Conservation (phyloP, 2,888 invertebrate genomes). For the Coelopa pilipes region DNA sequence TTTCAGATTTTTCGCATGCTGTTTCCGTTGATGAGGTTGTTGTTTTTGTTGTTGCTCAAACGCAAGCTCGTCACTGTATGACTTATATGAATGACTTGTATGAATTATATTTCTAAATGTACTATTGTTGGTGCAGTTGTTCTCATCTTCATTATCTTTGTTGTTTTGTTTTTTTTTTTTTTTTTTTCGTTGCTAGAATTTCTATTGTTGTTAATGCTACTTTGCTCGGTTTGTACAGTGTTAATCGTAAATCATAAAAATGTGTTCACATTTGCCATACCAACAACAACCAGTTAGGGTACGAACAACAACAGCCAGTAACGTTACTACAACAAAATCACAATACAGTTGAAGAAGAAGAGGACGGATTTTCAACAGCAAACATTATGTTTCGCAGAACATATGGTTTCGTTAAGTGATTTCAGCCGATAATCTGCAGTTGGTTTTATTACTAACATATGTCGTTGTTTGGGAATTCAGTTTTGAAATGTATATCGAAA, state of each 20-base stretch:
- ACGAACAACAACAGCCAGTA: constrained; percentile 2
- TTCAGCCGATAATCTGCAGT: constrained; percentile 26
- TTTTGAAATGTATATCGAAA: constrained; percentile 14
- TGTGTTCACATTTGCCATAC: constrained; percentile 5
- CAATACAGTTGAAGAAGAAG: neutral
- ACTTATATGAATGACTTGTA: no score
- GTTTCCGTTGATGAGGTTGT: neutral
- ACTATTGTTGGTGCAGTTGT: constrained; percentile 47
- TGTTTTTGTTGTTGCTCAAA: constrained; percentile 5
- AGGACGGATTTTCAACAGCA: constrained; percentile 10
- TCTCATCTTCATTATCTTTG: constrained; percentile 2
- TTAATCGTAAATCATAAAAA: constrained; percentile 36
- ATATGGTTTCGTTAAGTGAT: constrained; percentile 35
- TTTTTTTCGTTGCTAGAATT: constrained; percentile 44
- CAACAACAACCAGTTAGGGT: neutral
- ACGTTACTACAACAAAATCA: constrained; percentile 1
- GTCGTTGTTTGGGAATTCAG: neutral
- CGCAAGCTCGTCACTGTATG: constrained; percentile 51
- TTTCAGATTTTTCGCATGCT: no score
- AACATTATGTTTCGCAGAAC: constrained; percentile 25
- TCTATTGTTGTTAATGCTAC: constrained; percentile 40
- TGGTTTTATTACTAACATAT: constrained; percentile 30
- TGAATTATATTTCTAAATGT: constrained; percentile 62
- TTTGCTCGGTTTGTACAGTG: neutral
- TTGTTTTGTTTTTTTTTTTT: neutral